Evolutionary conservation across 2,797 vertebrate genomes (phyloP).

Genomic region (Enteromius thamalakanensis): DNA sequence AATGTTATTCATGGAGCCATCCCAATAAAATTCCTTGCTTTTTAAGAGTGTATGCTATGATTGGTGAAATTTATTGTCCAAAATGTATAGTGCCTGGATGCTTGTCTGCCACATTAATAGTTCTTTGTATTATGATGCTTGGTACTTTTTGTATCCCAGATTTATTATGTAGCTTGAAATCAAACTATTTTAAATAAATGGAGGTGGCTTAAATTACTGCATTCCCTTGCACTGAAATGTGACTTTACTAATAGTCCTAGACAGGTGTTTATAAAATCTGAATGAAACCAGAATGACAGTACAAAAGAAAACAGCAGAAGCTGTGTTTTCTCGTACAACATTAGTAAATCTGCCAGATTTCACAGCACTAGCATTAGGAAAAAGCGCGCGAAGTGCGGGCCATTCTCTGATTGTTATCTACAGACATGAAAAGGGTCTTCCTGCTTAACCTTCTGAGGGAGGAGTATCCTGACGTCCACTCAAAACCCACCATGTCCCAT

Average conservation of each 20-base stretch:
- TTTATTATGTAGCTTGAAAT: not conserved
- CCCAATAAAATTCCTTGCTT: not conserved
- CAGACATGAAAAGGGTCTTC: slow-evolving; percentile 25
- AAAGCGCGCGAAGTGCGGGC: not conserved
- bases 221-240: not conserved
- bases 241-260: not conserved
- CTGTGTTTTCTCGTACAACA: not conserved
- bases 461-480: slow-evolving; percentile 48
- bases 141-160: not conserved
- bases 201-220: not conserved
- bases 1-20: not conserved
- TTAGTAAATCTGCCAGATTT: not conserved
- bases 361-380: not conserved
- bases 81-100: not conserved
- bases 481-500: slow-evolving; percentile 17
- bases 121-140: not conserved
- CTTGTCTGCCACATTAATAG: not conserved
- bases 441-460: slow-evolving; percentile 35
- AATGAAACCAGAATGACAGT: not conserved
- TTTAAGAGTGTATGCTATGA: not conserved
- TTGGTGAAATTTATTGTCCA: not conserved
- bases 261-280: not conserved
- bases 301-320: not conserved
- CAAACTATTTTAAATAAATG: not conserved
- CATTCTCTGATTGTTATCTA: slow-evolving; percentile 22